Evolutionary conservation across 2,113 vertebrate species (phyloP).

Genomic region (Malurus alboscapulatus): DNA sequence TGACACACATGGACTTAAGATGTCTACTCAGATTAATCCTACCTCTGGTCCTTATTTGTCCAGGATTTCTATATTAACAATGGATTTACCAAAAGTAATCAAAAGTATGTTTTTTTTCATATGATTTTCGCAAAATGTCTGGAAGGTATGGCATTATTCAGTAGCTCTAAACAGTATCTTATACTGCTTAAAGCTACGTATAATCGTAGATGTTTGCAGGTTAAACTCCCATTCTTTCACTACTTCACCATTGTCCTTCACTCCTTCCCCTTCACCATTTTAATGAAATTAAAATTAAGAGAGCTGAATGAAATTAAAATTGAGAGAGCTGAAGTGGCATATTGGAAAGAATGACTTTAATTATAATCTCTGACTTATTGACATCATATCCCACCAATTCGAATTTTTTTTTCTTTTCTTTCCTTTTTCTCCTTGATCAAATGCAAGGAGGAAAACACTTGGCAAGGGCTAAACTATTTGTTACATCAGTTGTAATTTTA

Average conservation of each 20-base stretch:
- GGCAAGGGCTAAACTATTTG: not conserved
- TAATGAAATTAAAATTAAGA: not conserved
- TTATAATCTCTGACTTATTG: not conserved
- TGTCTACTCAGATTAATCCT: not conserved
- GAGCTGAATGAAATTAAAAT: not conserved
- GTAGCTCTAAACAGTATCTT: not conserved
- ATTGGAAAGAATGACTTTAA: not conserved
- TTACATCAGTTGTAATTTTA: not conserved
- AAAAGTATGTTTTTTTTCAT: not conserved
- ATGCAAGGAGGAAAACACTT: not conserved
- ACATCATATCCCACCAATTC: not conserved
- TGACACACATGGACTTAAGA: not conserved
- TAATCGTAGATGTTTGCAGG: accelerated
- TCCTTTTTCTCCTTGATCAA: not conserved
- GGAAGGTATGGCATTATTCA: not conserved
- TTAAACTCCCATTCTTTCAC: not conserved
- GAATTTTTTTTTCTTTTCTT: not conserved
- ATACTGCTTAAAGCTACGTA: not conserved
- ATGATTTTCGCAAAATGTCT: not conserved
- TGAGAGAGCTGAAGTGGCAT: not conserved
- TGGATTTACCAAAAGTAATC: not conserved
- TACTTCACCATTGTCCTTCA: not conserved
- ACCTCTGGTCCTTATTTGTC: not conserved
- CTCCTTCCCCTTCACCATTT: not conserved
- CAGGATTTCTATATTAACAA: not conserved